Base-by-base conservation (phyloP, 2,888 invertebrate species). In the Clunio marinus region DNA sequence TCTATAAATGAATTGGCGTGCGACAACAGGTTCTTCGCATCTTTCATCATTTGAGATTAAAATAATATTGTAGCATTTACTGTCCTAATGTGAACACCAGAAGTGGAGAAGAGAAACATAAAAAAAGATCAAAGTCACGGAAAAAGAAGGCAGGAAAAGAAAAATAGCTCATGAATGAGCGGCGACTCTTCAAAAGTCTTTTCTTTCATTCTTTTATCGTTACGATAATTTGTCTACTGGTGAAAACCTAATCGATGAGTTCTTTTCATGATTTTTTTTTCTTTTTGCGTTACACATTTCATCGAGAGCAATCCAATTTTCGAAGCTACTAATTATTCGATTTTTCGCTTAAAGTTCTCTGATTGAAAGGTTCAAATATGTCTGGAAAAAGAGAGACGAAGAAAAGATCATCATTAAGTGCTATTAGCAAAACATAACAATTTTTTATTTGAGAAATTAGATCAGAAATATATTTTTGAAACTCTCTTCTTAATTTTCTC, bases 51-150 rank as follows among this genome's bases (percentile, higher is more conserved):
- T 22, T 51, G 10, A 22, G 51, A 51, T 51, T 5, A 51, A 51
- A 2, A 51, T 22, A 20, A 13, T n/a, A 22, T 22, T 51, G 51
- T 8, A 13, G 32, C n/a, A 4, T 8, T n/a, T n/a, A 45, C n/a
- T 5, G 15, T 45, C 45, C 51, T 7, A 51, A 51, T 22, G 51
- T 22, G 51, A 51, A 51, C 8, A 51, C 51, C 51, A 51, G 22
- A 51, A 51, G 51, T 2, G 22, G n/a, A n/a, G n/a, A 51, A 17
- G 3, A 51, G 51, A 51, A n/a, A n/a, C n/a, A n/a, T n/a, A n/a
- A n/a, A n/a, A n/a, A 51, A 13, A 51, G 51, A 51, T 51, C 51
- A 51, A 51, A 51, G 51, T 51, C n/a, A 51, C 2, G 13, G 41
- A 10, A n/a, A n/a, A n/a, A n/a, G n/a, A 41, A 41, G 7, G 5